Base-by-base conservation (phyloP, 2,797 vertebrate species). In the Aldrovandia affinis region DNA sequence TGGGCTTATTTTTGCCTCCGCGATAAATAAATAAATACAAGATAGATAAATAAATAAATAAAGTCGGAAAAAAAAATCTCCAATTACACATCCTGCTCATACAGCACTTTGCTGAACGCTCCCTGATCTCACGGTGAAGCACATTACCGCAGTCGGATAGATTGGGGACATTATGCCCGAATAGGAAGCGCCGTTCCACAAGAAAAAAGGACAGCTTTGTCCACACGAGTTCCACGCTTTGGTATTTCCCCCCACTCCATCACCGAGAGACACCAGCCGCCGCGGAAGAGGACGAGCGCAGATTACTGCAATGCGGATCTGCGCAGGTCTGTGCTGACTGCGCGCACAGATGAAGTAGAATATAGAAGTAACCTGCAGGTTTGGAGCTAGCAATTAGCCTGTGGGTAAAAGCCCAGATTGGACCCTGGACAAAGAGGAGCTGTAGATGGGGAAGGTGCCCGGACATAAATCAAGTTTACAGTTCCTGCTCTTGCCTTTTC, bases 1-100 rank as follows among this genome's bases (percentile, higher is more conserved):
- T 20, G 70, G 42, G 70, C 30, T 73, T 39, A 73, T n/a, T 73
- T 73, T 73, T 33, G 15, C 15, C 0, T 73, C 63, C 14, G 68
- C 4, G 25, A 70, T 50, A 22, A 70, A 70, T 18, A 36, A 36
- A 20, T 39, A 70, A 65, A 33, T 33, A 36, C 15, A 70, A 30
- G 1, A 39, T 15, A 70, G 20, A 33, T 33, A 15, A 68, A 39
- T 36, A 70, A 70, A 65, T 12, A 7, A 39, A 70, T 20, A 14
- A 20, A 20, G n/a, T n/a, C n/a, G 33, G 15, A 14, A 70, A 70
- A 68, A 18, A 73, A 39, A 30, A 39, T 36, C 68, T n/a, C 70
- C 86, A 89, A 83, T 84, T 88, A 81, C 86, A 89, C 83, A 83
- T 87, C 79, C 80, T 83, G 87, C 85, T 89, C 85, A 87, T 85